Conservation (phyloP, 2,113 vertebrate species). For the Ibidorhyncha struthersii region DNA sequence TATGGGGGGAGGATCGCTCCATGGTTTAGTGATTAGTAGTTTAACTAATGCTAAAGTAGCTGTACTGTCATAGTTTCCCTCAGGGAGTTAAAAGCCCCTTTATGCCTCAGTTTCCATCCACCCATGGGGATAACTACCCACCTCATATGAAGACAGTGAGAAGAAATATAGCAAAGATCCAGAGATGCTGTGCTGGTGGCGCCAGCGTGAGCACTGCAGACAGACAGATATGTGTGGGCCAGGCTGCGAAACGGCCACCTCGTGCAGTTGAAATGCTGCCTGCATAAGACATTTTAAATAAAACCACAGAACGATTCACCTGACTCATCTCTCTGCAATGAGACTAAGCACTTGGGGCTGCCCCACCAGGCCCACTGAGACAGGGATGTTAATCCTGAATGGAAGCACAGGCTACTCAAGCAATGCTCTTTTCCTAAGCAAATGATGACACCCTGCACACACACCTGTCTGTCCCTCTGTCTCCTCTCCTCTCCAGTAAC, state of each 20-base stretch:
- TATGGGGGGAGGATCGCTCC: background rate
- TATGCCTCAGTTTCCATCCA: background rate
- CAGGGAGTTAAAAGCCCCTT: background rate
- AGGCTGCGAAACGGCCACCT: background rate
- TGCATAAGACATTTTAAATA: background rate
- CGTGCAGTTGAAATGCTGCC: background rate
- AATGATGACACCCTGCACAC: background rate
- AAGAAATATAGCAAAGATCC: background rate
- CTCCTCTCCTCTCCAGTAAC: background rate
- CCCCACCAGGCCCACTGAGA: background rate
- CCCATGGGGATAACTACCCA: background rate
- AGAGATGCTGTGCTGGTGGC: background rate
- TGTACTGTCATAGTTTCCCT: background rate
- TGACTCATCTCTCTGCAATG: background rate
- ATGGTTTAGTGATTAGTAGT: background rate
- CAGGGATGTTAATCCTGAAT: background rate
- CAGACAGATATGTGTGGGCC: accelerated
- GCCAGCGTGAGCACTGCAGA: accelerated
- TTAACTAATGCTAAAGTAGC: background rate
- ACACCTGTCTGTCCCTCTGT: background rate
- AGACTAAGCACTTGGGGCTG: background rate
- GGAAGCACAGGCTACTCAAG: background rate
- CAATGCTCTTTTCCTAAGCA: background rate
- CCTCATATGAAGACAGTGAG: background rate
- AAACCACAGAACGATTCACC: background rate